A percentile compares a stretch with the other conserved stretches of the same genome.
These are phyloP conservation scores for Lindbergichthys nudifrons DNA, from an alignment of 2,797 vertebrate genomes.

Conservation along the genomic window DNA sequence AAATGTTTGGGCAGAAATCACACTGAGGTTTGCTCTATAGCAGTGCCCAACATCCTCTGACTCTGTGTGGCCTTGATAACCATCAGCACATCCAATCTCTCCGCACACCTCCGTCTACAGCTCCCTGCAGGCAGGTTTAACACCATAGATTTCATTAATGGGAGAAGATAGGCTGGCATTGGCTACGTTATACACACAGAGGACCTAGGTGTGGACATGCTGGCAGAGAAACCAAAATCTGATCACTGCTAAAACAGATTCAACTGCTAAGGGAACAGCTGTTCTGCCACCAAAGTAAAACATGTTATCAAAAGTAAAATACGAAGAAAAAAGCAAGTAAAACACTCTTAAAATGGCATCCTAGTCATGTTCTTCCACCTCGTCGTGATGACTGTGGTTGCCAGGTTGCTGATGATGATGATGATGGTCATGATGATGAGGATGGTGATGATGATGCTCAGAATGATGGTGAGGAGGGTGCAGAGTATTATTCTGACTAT, in stretches of 20 bases:
- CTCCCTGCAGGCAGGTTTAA: constrained; percentile 73
- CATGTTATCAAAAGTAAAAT: not conserved
- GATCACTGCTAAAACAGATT: constrained; percentile 8
- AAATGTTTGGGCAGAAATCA: constrained; percentile 6
- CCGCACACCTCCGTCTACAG: constrained; percentile 71
- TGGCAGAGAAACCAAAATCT: constrained; percentile 3
- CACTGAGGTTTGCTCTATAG: constrained; percentile 14
- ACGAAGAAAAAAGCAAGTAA: not conserved
- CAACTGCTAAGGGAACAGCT: not conserved
- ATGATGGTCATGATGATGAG: not conserved
- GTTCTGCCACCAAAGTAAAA: not conserved
- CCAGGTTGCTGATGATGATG: not conserved
- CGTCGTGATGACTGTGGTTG: not conserved
- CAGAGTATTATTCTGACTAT: not conserved
- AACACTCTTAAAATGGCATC: not conserved
- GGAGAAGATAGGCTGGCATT: constrained; percentile 22
- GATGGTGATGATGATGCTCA: not conserved
- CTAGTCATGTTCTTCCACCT: not conserved
- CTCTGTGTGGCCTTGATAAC: constrained; percentile 18
- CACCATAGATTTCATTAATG: constrained; percentile 72
- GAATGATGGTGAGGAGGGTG: not conserved
- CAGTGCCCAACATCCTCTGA: constrained; percentile 2
- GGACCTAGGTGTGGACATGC: not conserved
- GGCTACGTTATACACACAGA: constrained; percentile 29
- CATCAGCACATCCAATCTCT: constrained; percentile 6